Percentiles rank a stretch among this genome's conserved stretches.
Conservation (phyloP, 2,113 vertebrate species). For the Cervus canadensis region DNA sequence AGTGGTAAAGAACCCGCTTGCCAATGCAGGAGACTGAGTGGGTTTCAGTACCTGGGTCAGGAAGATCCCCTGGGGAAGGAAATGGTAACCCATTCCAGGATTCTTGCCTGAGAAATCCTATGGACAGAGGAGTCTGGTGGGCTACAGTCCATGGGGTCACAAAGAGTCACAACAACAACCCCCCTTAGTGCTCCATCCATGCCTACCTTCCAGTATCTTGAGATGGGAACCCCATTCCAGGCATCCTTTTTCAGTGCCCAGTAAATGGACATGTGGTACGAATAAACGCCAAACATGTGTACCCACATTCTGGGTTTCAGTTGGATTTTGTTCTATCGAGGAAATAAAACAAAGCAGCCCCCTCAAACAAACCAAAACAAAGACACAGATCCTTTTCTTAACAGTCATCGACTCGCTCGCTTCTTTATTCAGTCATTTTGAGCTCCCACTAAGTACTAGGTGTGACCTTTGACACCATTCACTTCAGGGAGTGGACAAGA, state of each 20-base stretch:
- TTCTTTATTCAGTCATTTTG: background rate
- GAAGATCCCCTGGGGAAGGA: background rate
- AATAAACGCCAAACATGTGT: background rate
- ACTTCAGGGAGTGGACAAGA: background rate
- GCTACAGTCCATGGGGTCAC: background rate
- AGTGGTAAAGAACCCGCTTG: background rate
- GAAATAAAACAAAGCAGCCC: background rate
- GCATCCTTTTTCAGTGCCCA: background rate
- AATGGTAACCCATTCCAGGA: background rate
- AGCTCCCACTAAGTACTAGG: background rate
- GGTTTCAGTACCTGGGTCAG: background rate
- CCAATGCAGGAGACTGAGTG: background rate
- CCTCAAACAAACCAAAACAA: background rate
- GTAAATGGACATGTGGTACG: background rate
- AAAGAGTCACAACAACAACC: background rate
- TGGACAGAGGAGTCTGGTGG: background rate
- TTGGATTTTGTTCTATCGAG: background rate
- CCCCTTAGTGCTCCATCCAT: background rate
- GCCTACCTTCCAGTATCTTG: background rate
- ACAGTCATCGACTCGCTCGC: too few species aligned
- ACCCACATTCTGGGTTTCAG: background rate
- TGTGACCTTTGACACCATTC: background rate
- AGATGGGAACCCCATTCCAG: background rate
- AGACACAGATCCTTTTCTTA: background rate
- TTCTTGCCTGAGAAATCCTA: background rate